Base-by-base conservation (phyloP, 2,888 invertebrate species). In the Microdon myrmicae region DNA sequence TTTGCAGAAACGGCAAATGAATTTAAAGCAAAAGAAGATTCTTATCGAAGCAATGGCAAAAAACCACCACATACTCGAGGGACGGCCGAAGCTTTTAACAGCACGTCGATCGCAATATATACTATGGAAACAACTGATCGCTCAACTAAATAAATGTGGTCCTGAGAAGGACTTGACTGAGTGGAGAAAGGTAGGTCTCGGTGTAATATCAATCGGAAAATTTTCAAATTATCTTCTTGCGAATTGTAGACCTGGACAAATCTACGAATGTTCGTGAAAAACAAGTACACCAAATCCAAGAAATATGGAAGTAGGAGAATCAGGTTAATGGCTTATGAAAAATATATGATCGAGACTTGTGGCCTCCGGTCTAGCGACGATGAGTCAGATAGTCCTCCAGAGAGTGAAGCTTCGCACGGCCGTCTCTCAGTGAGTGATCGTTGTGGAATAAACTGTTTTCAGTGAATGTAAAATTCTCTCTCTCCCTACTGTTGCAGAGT, bases 171-270 rank as follows among this genome's bases (percentile, higher is more conserved):
- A 48, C 4, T 10, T 28, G 13, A 2, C 12, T 0, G 48, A 55
- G n/a, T 55, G 55, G 55, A 55, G 34, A 14, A 55, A 48, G 54
- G 54, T 54, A 20, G 6, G 8, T 32, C n/a, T n/a, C n/a, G n/a
- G n/a, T 20, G 12, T n/a, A n/a, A n/a, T 1, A 3, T 23, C 6
- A 29, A 13, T 13, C 8, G 2, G 14, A 29, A 13, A 3, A 29
- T n/a, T 28, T 28, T 4, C 6, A 1, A 3, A 29, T 3, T 3
- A 29, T 14, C n/a, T n/a, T n/a, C n/a, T n/a, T n/a, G n/a, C n/a
- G n/a, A n/a, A n/a, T 17, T 32, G 3, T 20, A 54, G 48, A 39
- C 39, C 23, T 55, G 47, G 47, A 34, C 47, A 8, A 48, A 55
- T n/a, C 17, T 55, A 22, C 34, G 39, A 2, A 9, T 39, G 13